These are phyloP conservation scores for Eufriesea mexicana DNA, from an alignment of 1,140 invertebrate genomes.

Conservation along the genomic window DNA sequence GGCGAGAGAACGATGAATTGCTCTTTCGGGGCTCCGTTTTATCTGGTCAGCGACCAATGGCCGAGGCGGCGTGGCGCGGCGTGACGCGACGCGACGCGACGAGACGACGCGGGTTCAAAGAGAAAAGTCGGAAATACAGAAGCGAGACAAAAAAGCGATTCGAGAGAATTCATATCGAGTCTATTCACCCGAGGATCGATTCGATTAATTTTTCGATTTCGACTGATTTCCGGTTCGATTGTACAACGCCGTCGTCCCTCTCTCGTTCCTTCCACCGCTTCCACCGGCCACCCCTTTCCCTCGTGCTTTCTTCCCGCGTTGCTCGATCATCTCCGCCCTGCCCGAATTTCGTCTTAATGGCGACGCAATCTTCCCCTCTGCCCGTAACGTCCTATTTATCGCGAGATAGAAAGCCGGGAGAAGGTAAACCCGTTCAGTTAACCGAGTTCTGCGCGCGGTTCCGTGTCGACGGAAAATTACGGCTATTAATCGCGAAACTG, in stretches of 20 bases:
- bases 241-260: not conserved
- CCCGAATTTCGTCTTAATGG: conserved; percentile 5
- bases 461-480: conserved; percentile 1
- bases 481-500: conserved; percentile 38
- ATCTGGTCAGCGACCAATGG: conserved; percentile 8
- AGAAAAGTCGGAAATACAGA: not conserved
- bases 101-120: not conserved
- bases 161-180: conserved; percentile 32
- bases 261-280: not conserved
- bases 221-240: conserved; percentile 44
- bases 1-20: conserved; percentile 18
- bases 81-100: too few relatives aligned
- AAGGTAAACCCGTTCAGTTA: conserved; percentile 20
- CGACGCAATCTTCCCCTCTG: too few relatives aligned
- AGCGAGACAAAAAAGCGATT: not conserved
- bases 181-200: conserved; percentile 41
- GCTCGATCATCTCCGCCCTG: not conserved
- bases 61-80: too few relatives aligned
- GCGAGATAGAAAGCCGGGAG: not conserved
- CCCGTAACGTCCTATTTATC: conserved; percentile 11
- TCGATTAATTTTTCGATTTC: conserved; percentile 61
- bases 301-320: not conserved
- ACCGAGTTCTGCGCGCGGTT: not conserved
- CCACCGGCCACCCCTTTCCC: not conserved
- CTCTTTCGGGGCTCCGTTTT: conserved; percentile 14